phyloP scores from a whole-genome alignment of 1,140 invertebrate species.

The Pseudomyrmex flavicornis region DNA sequence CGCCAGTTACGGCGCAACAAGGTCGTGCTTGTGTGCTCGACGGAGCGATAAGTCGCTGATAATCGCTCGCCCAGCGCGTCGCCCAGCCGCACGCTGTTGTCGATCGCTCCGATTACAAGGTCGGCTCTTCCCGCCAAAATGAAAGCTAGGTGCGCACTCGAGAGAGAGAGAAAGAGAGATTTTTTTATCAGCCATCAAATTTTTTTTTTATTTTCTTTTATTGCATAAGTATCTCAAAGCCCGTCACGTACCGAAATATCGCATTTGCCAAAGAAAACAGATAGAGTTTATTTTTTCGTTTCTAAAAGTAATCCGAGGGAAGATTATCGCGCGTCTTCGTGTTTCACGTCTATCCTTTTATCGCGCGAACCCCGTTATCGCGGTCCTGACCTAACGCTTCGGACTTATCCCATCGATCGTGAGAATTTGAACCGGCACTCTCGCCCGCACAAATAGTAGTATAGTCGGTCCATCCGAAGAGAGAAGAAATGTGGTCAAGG shows the following conservation, averaged over 20 bases:
- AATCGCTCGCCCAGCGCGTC: slow-evolving; percentile 60
- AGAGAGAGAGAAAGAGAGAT: too few relatives aligned
- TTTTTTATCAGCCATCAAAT: background rate
- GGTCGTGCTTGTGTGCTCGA: slow-evolving; percentile 77
- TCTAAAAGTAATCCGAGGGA: background rate
- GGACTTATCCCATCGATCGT: slow-evolving; percentile 39
- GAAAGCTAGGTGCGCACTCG: background rate
- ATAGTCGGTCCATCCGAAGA: slow-evolving; percentile 37
- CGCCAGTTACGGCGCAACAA: slow-evolving; percentile 73
- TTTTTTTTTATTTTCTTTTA: background rate
- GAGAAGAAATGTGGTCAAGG: slow-evolving; percentile 73
- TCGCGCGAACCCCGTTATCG: background rate
- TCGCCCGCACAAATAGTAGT: slow-evolving; percentile 23
- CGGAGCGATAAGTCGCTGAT: slow-evolving; percentile 75
- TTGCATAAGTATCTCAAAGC: background rate
- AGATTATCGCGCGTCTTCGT: background rate
- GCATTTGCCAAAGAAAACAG: too few relatives aligned
- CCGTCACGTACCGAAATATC: too few relatives aligned
- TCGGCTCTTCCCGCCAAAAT: slow-evolving; percentile 31
- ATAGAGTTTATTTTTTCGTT: too few relatives aligned
- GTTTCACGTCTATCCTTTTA: background rate
- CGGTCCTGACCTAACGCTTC: slow-evolving; percentile 21
- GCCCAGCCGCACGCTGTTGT: slow-evolving; percentile 30
- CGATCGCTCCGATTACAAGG: slow-evolving; percentile 62
- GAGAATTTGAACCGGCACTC: slow-evolving; percentile 41